Evolutionary conservation across 2,888 invertebrate species (phyloP).

Genomic region (Nasonia oneida): DNA sequence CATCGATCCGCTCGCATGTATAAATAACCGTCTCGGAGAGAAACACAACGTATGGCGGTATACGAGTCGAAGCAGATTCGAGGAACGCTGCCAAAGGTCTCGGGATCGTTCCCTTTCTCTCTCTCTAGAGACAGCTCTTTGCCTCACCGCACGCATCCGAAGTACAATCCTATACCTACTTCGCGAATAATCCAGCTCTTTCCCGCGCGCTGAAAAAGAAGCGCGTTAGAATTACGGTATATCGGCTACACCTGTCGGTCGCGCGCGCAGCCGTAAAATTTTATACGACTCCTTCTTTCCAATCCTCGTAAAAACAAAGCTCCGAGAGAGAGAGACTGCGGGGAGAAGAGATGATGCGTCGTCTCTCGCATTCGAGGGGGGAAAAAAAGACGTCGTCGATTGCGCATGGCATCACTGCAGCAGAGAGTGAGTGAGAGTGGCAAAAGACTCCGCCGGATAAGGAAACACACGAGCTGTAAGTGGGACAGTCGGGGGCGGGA

Average conservation of each 20-base stretch:
- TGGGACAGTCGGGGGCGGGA: slow-evolving; percentile 77
- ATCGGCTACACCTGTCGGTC: background rate
- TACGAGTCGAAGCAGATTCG: too few relatives aligned
- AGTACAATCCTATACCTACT: background rate
- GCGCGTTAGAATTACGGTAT: background rate
- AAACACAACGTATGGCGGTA: background rate
- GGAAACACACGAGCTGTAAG: slow-evolving; percentile 73
- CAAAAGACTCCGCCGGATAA: slow-evolving; percentile 64
- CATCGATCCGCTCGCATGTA: background rate
- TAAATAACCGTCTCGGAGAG: background rate
- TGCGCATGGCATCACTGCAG: slow-evolving; percentile 25
- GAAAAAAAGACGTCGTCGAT: slow-evolving; percentile 46
- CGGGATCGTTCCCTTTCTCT: background rate
- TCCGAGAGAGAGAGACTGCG: slow-evolving; percentile 2
- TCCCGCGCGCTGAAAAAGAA: background rate
- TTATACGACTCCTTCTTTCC: background rate
- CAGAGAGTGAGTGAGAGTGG: slow-evolving; percentile 56
- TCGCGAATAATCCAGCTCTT: background rate
- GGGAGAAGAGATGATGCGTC: background rate
- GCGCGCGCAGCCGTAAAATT: background rate
- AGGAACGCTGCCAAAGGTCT: background rate
- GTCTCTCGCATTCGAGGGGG: background rate
- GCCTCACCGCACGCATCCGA: too few relatives aligned
- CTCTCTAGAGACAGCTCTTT: background rate
- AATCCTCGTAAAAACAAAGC: background rate